Evolutionary conservation across 2,113 vertebrate species (phyloP).

Genomic region (Dunckerocampus dactyliophorus): DNA sequence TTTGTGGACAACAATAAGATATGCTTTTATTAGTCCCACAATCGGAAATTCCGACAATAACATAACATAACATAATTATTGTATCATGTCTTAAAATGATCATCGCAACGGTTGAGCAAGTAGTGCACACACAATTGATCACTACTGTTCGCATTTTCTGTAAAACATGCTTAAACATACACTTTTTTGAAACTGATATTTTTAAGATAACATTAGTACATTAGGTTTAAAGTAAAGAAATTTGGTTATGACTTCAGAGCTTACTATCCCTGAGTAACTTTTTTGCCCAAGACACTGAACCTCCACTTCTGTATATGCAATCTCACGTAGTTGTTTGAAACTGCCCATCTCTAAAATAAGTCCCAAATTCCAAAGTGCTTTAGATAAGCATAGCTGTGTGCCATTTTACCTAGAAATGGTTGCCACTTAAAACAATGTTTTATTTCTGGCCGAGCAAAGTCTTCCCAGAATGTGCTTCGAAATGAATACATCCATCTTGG

Average conservation of each 20-base stretch:
- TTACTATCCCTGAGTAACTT: not conserved
- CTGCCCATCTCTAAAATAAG: not conserved
- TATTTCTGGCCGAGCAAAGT: conserved; percentile 8
- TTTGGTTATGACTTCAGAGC: not conserved
- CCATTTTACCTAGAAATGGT: conserved; percentile 13
- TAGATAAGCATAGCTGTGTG: not conserved
- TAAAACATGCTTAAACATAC: too few relatives aligned
- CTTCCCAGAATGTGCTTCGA: not conserved
- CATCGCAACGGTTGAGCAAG: not conserved
- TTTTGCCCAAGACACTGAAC: not conserved
- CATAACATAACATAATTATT: not conserved
- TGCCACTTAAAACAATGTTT: conserved; percentile 7
- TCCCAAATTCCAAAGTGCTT: not conserved
- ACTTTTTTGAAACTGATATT: too few relatives aligned
- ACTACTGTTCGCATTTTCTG: not conserved
- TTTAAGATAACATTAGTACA: too few relatives aligned
- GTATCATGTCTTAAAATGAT: not conserved
- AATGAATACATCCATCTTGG: conserved; percentile 9
- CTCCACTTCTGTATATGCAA: not conserved
- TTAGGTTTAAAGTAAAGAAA: not conserved
- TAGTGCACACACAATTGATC: not conserved
- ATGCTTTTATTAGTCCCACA: too few relatives aligned
- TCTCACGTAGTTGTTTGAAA: too few relatives aligned
- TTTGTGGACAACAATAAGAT: too few relatives aligned
- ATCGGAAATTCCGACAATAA: too few relatives aligned